A percentile compares a stretch with the other conserved stretches of the same genome.
phyloP scores from a whole-genome alignment of 2,113 vertebrate species.

The Nannobrachium achirus region DNA sequence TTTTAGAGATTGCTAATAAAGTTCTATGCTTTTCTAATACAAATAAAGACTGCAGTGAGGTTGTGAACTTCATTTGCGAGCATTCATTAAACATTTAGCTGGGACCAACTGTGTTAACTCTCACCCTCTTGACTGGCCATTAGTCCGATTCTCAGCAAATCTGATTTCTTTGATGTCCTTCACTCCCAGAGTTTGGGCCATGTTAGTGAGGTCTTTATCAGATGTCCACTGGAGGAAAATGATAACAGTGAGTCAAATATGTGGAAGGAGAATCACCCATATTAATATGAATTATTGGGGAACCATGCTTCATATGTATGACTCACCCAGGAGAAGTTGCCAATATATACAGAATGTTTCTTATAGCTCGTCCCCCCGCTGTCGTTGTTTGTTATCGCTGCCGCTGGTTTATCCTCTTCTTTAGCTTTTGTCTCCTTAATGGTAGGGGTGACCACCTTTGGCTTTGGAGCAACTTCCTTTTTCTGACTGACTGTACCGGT shows the following conservation, averaged over 20 bases:
- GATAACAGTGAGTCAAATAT: background rate
- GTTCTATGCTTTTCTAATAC: no score
- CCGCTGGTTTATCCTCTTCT: slow-evolving; percentile 76
- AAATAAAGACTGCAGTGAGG: no score
- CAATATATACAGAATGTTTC: slow-evolving; percentile 86
- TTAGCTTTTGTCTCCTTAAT: slow-evolving; percentile 59
- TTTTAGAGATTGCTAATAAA: no score
- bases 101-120: slow-evolving; percentile 33
- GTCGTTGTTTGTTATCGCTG: slow-evolving; percentile 74
- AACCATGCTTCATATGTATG: background rate
- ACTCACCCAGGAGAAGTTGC: slow-evolving; percentile 95
- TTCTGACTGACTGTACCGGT: slow-evolving; percentile 83
- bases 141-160: slow-evolving; percentile 91
- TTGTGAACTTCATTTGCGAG: no score
- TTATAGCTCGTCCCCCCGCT: slow-evolving; percentile 76
- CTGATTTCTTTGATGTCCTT: slow-evolving; percentile 89
- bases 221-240: slow-evolving; percentile 88
- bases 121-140: slow-evolving; percentile 97
- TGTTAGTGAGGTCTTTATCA: slow-evolving; percentile 86
- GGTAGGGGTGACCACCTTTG: slow-evolving; percentile 2
- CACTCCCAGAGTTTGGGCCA: slow-evolving; percentile 87
- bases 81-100: no score
- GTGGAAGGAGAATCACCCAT: background rate
- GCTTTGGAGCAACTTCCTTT: slow-evolving; percentile 34
- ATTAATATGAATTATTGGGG: background rate